Evolutionary conservation across 1,140 invertebrate genomes (phyloP).

Genomic region (Prorops nasuta): DNA sequence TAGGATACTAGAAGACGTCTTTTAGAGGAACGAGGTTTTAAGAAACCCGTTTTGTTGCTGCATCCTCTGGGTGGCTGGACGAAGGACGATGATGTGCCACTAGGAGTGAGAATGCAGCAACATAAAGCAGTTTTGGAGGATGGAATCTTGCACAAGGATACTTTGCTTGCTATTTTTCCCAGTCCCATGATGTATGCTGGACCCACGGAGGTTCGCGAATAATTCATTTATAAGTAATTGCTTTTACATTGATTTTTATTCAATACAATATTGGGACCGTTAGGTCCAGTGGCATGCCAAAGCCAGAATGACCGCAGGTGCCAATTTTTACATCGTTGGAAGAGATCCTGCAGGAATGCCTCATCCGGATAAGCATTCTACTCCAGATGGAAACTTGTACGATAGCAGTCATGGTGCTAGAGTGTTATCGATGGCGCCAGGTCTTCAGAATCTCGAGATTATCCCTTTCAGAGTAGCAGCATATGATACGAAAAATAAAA

Average conservation of each 20-base stretch:
- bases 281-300: slow-evolving; percentile 99
- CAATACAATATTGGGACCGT: too few species aligned
- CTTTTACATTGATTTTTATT: too few species aligned
- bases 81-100: slow-evolving; percentile 96
- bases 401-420: slow-evolving; percentile 89
- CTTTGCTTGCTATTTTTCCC: slow-evolving; percentile 94
- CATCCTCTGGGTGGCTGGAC: slow-evolving; percentile 98
- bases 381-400: slow-evolving; percentile 82
- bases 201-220: slow-evolving; percentile 91
- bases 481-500: slow-evolving; percentile 81
- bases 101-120: slow-evolving; percentile 72
- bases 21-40: slow-evolving; percentile 74
- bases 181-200: slow-evolving; percentile 99
- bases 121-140: slow-evolving; percentile 86
- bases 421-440: slow-evolving; percentile 90
- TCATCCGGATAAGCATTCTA: slow-evolving; percentile 73
- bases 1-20: slow-evolving; percentile 81
- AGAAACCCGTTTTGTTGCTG: slow-evolving; percentile 88
- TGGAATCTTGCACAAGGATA: slow-evolving; percentile 78
- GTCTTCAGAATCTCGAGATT: slow-evolving; percentile 86
- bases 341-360: slow-evolving; percentile 96
- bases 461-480: slow-evolving; percentile 97
- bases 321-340: slow-evolving; percentile 99
- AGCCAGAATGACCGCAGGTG: slow-evolving; percentile 91
- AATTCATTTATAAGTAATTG: too few species aligned